These are phyloP conservation scores for Eclectus roratus DNA, from an alignment of 2,113 vertebrate genomes.

Conservation along the genomic window DNA sequence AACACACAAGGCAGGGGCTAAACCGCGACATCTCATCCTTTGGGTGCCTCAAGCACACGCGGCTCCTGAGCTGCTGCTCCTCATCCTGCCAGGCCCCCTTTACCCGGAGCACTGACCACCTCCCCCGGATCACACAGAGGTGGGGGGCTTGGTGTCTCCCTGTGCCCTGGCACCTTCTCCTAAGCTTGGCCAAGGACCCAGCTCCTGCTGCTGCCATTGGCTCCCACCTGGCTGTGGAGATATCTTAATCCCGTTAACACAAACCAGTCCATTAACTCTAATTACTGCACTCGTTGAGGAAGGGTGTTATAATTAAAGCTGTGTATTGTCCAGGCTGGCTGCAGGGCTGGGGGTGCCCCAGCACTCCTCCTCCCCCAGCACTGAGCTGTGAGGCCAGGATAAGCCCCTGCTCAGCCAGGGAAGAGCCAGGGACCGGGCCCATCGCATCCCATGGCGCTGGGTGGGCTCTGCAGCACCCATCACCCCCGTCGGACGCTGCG, in stretches of 20 bases:
- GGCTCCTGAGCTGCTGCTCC: not conserved
- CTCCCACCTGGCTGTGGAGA: not conserved
- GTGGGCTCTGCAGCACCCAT: rapidly evolving
- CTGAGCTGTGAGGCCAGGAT: rapidly evolving
- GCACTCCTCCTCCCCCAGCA: rapidly evolving
- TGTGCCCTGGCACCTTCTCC: not conserved
- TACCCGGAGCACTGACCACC: not conserved
- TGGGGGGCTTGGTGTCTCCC: rapidly evolving
- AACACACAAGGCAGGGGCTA: not conserved
- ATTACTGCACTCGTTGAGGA: slow-evolving; percentile 32
- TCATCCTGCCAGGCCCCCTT: not conserved
- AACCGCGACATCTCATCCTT: rapidly evolving
- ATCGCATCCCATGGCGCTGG: rapidly evolving
- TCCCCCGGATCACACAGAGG: rapidly evolving
- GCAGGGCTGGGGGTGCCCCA: not conserved
- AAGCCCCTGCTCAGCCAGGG: rapidly evolving
- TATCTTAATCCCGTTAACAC: not conserved
- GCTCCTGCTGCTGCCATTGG: not conserved
- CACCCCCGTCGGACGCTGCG: rapidly evolving
- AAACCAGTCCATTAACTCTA: slow-evolving; percentile 19
- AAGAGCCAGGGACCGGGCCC: not conserved
- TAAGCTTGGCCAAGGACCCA: not conserved
- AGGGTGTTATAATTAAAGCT: slow-evolving; percentile 30
- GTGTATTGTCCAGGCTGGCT: not conserved
- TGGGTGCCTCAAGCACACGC: not conserved